Evolutionary conservation across 2,113 vertebrate species (phyloP).

Genomic region (Grus americana): DNA sequence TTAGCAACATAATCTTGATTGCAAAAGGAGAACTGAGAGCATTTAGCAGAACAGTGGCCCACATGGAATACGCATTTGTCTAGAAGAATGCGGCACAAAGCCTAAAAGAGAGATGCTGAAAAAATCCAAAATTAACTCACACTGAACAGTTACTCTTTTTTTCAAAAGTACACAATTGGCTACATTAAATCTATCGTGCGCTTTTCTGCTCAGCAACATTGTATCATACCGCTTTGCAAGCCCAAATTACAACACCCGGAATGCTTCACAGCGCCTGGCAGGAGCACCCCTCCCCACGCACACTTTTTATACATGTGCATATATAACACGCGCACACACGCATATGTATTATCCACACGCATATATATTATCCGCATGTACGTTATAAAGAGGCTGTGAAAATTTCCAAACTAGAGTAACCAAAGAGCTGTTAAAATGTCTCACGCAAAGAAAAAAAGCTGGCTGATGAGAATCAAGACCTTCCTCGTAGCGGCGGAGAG

Average conservation of each 20-base stretch:
- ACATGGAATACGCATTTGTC: slow-evolving; percentile 88
- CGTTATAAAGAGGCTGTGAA: not conserved
- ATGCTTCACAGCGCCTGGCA: slow-evolving; percentile 50
- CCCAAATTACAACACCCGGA: slow-evolving; percentile 75
- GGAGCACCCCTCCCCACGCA: not conserved
- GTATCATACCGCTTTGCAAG: slow-evolving; percentile 82
- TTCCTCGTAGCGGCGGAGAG: accelerated
- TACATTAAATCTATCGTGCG: slow-evolving; percentile 89
- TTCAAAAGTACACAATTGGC: slow-evolving; percentile 90
- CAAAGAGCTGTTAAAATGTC: slow-evolving; percentile 43
- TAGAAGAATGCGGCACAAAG: slow-evolving; percentile 91
- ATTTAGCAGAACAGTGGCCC: slow-evolving; percentile 88
- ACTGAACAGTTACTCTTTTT: slow-evolving; percentile 99
- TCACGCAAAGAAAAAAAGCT: not conserved
- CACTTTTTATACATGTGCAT: not conserved
- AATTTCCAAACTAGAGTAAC: slow-evolving; percentile 40
- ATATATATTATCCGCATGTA: accelerated
- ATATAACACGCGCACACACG: not conserved
- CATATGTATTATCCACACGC: not conserved
- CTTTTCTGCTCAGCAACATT: slow-evolving; percentile 86
- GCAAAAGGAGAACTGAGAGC: slow-evolving; percentile 91
- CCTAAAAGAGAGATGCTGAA: slow-evolving; percentile 88
- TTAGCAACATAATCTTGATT: slow-evolving; percentile 99
- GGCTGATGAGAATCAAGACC: not conserved
- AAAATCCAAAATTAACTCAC: slow-evolving; percentile 98